Base-by-base conservation (phyloP, 2,888 invertebrate species). In the Cerastoderma edule region DNA sequence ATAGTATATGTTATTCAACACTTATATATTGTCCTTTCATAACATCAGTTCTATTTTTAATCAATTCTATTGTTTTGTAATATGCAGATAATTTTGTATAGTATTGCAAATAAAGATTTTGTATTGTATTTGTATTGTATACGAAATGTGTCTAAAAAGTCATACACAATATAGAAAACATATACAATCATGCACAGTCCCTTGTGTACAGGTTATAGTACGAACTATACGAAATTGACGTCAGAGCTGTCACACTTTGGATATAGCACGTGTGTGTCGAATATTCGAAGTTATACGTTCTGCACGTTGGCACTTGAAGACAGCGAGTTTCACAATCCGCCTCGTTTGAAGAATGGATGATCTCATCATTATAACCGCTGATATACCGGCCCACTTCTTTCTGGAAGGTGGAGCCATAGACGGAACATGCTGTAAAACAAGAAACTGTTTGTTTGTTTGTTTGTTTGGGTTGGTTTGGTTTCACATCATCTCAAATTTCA, bases 151-250 rank as follows among this genome's bases (percentile, higher is more conserved):
- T n/a, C n/a, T n/a, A n/a, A n/a, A n/a, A n/a, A n/a, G n/a, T n/a
- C n/a, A n/a, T n/a, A n/a, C n/a, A n/a, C n/a, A n/a, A n/a, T n/a
- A n/a, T n/a, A n/a, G n/a, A n/a, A n/a, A n/a, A n/a, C n/a, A n/a
- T n/a, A n/a, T n/a, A n/a, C n/a, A n/a, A n/a, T 46, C 46, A 46
- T 1, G 46, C 46, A 46, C 46, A 46, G n/a, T 46, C 46, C n/a
- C 46, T 46, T 16, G 46, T 19, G n/a, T 16, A 19, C 46, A n/a
- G 16, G n/a, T 46, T 19, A 5, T n/a, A 19, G 16, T 19, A n/a
- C n/a, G n/a, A 22, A 24, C 54, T 54, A 1, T 16, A 16, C 24
- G 46, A 46, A 46, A 19, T 19, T 1, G 46, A 46, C 46, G n/a
- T n/a, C 46, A n/a, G 46, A 16, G 46, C 46, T n/a, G 46, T 46